Percentiles rank a stretch among this genome's conserved stretches.
phyloP scores from a whole-genome alignment of 2,113 vertebrate species.

The Centropus bengalensis region DNA sequence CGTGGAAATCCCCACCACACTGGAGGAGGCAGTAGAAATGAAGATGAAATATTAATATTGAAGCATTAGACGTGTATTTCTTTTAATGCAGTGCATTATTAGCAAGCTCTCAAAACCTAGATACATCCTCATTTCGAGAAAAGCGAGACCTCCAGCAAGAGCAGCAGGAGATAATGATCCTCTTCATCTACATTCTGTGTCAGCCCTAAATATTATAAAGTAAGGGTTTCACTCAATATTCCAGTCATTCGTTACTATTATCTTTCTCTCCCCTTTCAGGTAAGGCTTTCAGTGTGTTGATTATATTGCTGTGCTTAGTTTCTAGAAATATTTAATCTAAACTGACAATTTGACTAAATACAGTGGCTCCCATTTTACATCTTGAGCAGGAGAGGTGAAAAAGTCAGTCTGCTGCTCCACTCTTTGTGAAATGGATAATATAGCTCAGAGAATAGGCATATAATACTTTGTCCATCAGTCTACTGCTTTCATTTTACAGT shows the following conservation, averaged over 20 bases:
- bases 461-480: constrained; percentile 37
- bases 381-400: constrained; percentile 31
- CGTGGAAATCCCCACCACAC: not conserved
- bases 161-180: not conserved
- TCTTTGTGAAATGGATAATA: constrained; percentile 50
- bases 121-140: not conserved
- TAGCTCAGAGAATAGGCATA: constrained; percentile 23
- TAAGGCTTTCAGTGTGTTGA: not conserved
- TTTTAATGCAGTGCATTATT: not conserved
- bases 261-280: not conserved
- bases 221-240: not conserved
- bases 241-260: constrained; percentile 4
- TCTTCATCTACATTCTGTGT: not conserved
- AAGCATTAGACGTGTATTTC: not conserved
- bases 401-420: not conserved
- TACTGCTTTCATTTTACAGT: constrained; percentile 53
- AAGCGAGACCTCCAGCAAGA: not conserved
- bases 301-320: not conserved
- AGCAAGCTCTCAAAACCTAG: not conserved
- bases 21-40: not conserved
- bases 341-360: constrained; percentile 45
- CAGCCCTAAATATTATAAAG: not conserved
- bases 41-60: too few species aligned
- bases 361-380: not conserved
- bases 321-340: constrained; percentile 42